These are phyloP conservation scores for Paralichthys olivaceus DNA, from an alignment of 2,113 vertebrate genomes.

Conservation along the genomic window DNA sequence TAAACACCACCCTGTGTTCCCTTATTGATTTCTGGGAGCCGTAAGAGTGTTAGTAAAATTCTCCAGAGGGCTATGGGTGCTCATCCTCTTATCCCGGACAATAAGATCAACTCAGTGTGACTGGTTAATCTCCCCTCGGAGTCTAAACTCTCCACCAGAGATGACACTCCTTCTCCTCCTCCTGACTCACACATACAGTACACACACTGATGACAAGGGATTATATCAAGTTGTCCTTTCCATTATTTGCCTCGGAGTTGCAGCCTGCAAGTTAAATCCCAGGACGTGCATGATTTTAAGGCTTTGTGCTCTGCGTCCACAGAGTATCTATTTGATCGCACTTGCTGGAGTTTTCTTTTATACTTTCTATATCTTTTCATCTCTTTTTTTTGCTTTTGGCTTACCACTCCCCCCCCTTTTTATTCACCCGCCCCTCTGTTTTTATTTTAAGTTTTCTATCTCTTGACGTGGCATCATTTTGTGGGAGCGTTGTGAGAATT, in stretches of 20 bases:
- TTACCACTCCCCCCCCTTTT: background rate
- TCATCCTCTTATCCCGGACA: slow-evolving; percentile 78
- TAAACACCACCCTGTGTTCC: slow-evolving; percentile 48
- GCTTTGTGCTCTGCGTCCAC: slow-evolving; percentile 27
- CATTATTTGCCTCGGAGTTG: slow-evolving; percentile 34
- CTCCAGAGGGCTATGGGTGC: slow-evolving; percentile 57
- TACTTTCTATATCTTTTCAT: slow-evolving; percentile 26
- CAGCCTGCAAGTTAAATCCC: slow-evolving; percentile 36
- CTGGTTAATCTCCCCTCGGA: slow-evolving; percentile 70
- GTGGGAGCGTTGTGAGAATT: too few species aligned
- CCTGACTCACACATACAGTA: slow-evolving; percentile 43
- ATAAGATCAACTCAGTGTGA: slow-evolving; percentile 75
- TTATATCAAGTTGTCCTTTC: slow-evolving; percentile 57
- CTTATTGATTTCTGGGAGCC: slow-evolving; percentile 72
- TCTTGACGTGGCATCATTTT: background rate
- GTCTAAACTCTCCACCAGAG: slow-evolving; percentile 62
- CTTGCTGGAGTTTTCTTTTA: slow-evolving; percentile 32
- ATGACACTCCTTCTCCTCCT: slow-evolving; percentile 53
- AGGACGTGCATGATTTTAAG: slow-evolving; percentile 10
- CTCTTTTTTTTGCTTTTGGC: slow-evolving; percentile 17
- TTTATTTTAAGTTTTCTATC: background rate
- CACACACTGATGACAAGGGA: slow-evolving; percentile 56
- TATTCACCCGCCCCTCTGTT: background rate
- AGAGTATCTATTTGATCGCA: slow-evolving; percentile 28
- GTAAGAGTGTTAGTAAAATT: slow-evolving; percentile 64